Conservation (phyloP, 2,797 vertebrate genomes). For the Ctenosaura bakeri region DNA sequence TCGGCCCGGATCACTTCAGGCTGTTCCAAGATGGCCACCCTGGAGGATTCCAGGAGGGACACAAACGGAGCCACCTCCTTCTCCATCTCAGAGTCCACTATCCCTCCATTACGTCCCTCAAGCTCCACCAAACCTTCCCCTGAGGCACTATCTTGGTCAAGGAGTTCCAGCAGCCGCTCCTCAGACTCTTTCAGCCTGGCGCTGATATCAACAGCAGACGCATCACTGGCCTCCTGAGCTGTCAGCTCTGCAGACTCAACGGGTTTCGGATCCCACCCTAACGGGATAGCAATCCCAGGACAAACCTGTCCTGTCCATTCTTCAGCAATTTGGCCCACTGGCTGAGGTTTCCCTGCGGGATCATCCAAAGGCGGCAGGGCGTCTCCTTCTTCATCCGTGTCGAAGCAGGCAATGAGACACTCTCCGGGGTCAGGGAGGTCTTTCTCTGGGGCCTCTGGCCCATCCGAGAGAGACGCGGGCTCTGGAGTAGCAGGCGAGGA, state of each 20-base stretch:
- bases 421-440: slow-evolving; percentile 5
- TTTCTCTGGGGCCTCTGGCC: background rate
- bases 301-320: background rate
- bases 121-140: background rate
- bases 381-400: slow-evolving; percentile 51
- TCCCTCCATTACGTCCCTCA: background rate
- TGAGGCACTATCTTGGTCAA: fast-evolving
- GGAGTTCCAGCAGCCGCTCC: background rate
- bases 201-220: fast-evolving
- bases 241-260: background rate
- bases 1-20: slow-evolving; percentile 13
- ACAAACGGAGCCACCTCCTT: background rate
- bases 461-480: background rate
- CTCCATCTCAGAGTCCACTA: background rate
- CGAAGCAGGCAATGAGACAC: slow-evolving; percentile 34
- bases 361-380: background rate
- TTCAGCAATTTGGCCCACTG: background rate
- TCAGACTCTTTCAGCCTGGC: background rate
- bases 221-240: fast-evolving
- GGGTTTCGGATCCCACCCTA: background rate
- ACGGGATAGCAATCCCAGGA: background rate
- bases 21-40: slow-evolving; percentile 13
- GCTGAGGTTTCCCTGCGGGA: background rate
- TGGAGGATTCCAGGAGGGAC: background rate
- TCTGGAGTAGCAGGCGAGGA: background rate